These are phyloP conservation scores for Tauraco hartlaubi DNA, from an alignment of 2,797 vertebrate species.

Conservation along the genomic window DNA sequence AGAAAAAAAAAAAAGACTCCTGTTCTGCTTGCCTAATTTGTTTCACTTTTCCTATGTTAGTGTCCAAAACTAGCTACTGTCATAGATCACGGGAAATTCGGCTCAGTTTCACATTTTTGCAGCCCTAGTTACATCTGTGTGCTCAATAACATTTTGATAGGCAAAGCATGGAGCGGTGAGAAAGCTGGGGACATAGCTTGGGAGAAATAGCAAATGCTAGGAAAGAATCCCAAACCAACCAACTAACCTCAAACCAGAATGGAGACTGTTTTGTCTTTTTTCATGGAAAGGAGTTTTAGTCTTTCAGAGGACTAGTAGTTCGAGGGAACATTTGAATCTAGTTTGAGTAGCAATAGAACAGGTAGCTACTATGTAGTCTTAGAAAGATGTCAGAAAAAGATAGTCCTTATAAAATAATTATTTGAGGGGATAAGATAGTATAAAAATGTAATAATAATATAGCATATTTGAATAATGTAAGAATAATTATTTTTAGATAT, in stretches of 20 bases:
- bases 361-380: not conserved
- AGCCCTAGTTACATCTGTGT: not conserved
- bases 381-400: not conserved
- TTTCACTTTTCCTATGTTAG: not conserved
- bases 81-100: not conserved
- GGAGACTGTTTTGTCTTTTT: not conserved
- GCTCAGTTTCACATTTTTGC: not conserved
- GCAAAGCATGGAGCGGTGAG: not conserved
- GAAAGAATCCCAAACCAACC: not conserved
- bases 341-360: not conserved
- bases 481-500: not conserved
- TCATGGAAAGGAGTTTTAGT: not conserved
- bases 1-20: not conserved
- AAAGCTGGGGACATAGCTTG: not conserved
- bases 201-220: not conserved
- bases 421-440: not conserved
- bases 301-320: not conserved
- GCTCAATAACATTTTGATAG: not conserved
- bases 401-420: not conserved
- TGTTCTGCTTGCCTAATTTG: not conserved
- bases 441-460: not conserved
- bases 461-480: not conserved
- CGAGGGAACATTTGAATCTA: not conserved
- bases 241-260: not conserved
- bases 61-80: not conserved